A percentile compares a stretch with the other conserved stretches of the same genome.
Evolutionary conservation across 2,888 invertebrate species (phyloP).

Genomic region (Conchocele bisecta): DNA sequence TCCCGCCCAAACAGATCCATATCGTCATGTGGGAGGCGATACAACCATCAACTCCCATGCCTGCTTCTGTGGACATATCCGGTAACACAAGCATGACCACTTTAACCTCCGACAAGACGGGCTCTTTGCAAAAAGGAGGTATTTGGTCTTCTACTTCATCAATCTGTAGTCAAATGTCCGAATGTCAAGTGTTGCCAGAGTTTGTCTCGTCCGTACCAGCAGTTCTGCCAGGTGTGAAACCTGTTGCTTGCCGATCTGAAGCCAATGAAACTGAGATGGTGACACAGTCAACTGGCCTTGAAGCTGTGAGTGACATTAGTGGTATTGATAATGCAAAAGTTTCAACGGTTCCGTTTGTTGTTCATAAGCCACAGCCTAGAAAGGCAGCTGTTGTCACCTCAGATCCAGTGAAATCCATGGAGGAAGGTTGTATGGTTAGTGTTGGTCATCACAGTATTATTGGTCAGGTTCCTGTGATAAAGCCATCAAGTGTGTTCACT

Average conservation of each 20-base stretch:
- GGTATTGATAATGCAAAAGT: no score
- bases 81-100: no score
- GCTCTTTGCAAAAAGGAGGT: neutral
- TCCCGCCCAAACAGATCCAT: conserved; percentile 77
- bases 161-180: conserved; percentile 30
- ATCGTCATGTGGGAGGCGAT: conserved; percentile 79
- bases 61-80: no score
- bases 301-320: neutral
- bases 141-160: conserved; percentile 27
- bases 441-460: no score
- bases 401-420: no score
- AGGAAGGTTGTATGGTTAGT: no score
- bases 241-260: conserved; percentile 32
- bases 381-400: no score
- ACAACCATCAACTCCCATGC: no score
- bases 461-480: conserved; percentile 17
- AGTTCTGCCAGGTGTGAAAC: conserved; percentile 5
- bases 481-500: conserved; percentile 52
- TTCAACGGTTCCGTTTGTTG: no score
- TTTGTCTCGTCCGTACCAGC: conserved; percentile 28
- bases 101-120: neutral
- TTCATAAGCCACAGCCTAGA: no score
- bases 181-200: conserved; percentile 34
- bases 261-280: no score
- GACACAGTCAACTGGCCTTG: neutral